Base-by-base conservation (phyloP, 2,888 invertebrate species). In the Cheilosia soror region DNA sequence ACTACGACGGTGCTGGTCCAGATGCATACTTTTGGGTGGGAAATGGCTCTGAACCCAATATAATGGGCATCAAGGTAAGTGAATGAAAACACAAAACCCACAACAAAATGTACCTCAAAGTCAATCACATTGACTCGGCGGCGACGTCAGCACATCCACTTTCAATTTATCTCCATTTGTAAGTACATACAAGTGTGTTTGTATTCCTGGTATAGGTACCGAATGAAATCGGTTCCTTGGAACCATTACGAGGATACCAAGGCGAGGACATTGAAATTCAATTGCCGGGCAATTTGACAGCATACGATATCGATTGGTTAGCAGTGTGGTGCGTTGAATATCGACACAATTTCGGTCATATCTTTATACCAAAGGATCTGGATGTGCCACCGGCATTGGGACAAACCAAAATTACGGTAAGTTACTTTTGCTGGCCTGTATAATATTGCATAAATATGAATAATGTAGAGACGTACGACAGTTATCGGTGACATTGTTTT, bases 11-110 rank as follows among this genome's bases (percentile, higher is more conserved):
- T 37, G 96, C 96, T 1, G 98, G 97, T 0, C 97, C 97, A 0
- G 98, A 98, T 90, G 97, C 98, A 0, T 98, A 97, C 92, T 98
- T 98, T 92, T 97, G 97, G 96, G 97, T 97, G n/a, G 98, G 98
- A 15, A 97, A 95, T 89, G 98, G 97, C 4, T 93, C 95, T 0
- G 96, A 96, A 88, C 97, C 97, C 0, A 95, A 94, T 89, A 93
- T 96, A 20, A 95, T 95, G 92, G 98, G 98, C 33, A 95, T 95
- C 88, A 98, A 97, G 93, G 95, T 95, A 83, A 87, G 63, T 51
- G 37, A 37, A 37, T 27, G 44, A 44, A 51, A 58, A 7, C 25
- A 40, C 25, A 15, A 53, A 49, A 42, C 31, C 13, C 57, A 53
- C 5, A 47, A 40, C 25, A 15, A 37, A 33, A 29, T 63, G 9